phyloP scores from a whole-genome alignment of 2,888 invertebrate genomes.

The Peribatodes rhomboidaria region DNA sequence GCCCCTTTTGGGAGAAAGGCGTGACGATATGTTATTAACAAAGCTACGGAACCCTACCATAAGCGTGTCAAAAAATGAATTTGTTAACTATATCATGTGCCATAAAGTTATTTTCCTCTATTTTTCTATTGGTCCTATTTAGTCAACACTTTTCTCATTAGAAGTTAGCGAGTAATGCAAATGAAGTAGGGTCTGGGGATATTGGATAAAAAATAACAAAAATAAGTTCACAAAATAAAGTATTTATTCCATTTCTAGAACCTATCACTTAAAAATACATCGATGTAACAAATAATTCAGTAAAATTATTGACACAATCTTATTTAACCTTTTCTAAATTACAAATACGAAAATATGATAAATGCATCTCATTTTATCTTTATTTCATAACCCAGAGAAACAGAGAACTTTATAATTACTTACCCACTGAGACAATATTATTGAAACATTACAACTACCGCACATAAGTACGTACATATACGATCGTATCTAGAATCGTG shows the following conservation, averaged over 20 bases:
- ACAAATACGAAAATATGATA: conserved; percentile 66
- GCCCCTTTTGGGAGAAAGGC: too few species aligned
- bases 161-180: too few species aligned
- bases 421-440: background rate
- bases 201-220: conserved; percentile 44
- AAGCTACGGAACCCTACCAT: too few species aligned
- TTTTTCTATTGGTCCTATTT: too few species aligned
- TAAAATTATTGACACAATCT: conserved; percentile 74
- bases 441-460: background rate
- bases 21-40: too few species aligned
- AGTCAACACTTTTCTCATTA: too few species aligned
- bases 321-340: conserved; percentile 54
- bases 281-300: conserved; percentile 78
- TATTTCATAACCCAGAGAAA: conserved; percentile 4
- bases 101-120: too few species aligned
- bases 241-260: conserved; percentile 69
- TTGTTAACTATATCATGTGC: too few species aligned
- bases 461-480: background rate
- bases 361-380: conserved; percentile 66
- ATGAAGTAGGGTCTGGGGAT: too few species aligned
- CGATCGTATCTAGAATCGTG: background rate
- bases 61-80: too few species aligned
- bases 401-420: background rate
- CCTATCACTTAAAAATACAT: conserved; percentile 73
- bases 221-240: conserved; percentile 74